Percentiles rank a stretch among this genome's conserved stretches.
These are phyloP conservation scores for Cataglyphis livida DNA, from an alignment of 2,888 invertebrate species.

Conservation along the genomic window DNA sequence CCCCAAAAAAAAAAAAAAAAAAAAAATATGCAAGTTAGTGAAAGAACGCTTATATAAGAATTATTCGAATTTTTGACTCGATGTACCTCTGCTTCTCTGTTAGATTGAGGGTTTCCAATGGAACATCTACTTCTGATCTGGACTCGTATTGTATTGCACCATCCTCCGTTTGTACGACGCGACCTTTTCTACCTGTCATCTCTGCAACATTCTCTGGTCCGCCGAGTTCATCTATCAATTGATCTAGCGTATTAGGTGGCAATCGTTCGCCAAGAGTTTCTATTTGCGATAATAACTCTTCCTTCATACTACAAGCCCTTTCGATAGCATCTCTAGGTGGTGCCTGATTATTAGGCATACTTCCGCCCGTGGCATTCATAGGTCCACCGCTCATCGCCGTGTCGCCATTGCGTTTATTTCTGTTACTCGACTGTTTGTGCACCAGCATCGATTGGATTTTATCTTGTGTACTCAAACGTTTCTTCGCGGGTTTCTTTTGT, in stretches of 20 bases:
- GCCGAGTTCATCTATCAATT: conserved; percentile 98
- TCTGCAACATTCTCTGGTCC: conserved; percentile 99
- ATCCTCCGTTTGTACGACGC: conserved; percentile 96
- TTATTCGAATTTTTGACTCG: background rate
- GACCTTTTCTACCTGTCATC: conserved; percentile 99
- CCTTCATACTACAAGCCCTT: conserved; percentile 96
- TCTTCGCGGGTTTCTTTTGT: conserved; percentile 87
- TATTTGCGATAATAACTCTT: conserved; percentile 94
- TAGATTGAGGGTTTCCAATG: conserved; percentile 98
- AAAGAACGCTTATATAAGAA: conserved; percentile 71
- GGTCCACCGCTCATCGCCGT: conserved; percentile 77
- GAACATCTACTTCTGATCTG: conserved; percentile 97
- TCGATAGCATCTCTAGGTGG: conserved; percentile 95
- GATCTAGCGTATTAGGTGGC: conserved; percentile 99
- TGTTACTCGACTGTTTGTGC: conserved; percentile 84
- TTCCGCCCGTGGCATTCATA: background rate
- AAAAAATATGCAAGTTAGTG: background rate
- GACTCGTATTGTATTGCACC: conserved; percentile 98
- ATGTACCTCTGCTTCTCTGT: conserved; percentile 91
- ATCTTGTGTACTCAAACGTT: conserved; percentile 91
- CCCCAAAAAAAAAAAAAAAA: background rate
- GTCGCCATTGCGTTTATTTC: conserved; percentile 84
- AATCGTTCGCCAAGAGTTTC: conserved; percentile 94
- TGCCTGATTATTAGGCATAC: conserved; percentile 83
- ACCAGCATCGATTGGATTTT: conserved; percentile 91